A percentile compares a stretch with the other conserved stretches of the same genome.
These are phyloP conservation scores for Diabrotica undecimpunctata DNA, from an alignment of 1,140 invertebrate genomes.

Conservation along the genomic window DNA sequence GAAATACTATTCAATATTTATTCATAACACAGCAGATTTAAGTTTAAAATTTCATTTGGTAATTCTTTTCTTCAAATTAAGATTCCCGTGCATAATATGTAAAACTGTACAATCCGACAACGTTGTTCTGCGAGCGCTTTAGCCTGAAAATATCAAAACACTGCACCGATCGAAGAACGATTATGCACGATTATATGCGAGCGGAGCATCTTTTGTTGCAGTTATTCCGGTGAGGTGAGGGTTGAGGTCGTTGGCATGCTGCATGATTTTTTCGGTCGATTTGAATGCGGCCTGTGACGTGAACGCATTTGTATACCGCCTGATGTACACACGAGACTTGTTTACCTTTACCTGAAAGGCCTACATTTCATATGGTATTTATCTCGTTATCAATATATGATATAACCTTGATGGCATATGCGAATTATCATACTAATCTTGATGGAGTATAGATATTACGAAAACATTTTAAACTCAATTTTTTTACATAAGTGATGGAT, in stretches of 20 bases:
- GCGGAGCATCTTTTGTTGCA: constrained; percentile 18
- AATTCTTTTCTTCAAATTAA: too few species aligned
- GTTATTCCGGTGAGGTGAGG: constrained; percentile 17
- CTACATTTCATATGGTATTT: not conserved
- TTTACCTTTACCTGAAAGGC: not conserved
- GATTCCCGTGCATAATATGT: not conserved
- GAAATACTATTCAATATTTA: too few species aligned
- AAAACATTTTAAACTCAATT: too few species aligned
- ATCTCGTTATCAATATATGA: not conserved
- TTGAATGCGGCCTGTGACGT: constrained; percentile 12
- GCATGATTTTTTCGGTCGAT: constrained; percentile 23
- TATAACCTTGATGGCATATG: not conserved
- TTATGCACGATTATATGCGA: constrained; percentile 6
- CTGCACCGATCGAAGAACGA: constrained; percentile 15
- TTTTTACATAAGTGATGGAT: too few species aligned
- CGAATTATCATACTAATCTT: too few species aligned
- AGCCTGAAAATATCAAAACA: not conserved
- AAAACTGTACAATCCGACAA: not conserved
- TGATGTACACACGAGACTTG: not conserved
- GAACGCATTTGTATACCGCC: not conserved
- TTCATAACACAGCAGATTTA: too few species aligned
- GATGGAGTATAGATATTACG: too few species aligned
- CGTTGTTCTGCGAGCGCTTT: not conserved
- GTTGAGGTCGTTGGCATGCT: constrained; percentile 24
- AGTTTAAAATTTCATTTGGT: too few species aligned